Conservation (phyloP, 2,888 invertebrate genomes). For the Melipona bicolor region DNA sequence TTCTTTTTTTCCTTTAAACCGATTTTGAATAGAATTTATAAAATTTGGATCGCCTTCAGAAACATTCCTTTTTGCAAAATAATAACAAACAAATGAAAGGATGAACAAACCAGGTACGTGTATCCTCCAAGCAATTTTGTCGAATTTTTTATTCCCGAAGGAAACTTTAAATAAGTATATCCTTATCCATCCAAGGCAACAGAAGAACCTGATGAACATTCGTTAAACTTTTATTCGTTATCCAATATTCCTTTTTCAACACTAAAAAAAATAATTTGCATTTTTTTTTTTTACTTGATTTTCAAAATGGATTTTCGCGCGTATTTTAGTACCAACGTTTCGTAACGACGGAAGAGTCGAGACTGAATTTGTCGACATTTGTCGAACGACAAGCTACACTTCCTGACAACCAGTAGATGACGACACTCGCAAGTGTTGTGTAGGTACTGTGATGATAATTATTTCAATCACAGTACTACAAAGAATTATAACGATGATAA, state of each 20-base stretch:
- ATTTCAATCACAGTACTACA: no score
- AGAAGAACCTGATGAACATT: neutral
- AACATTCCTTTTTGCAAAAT: neutral
- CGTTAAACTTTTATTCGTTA: neutral
- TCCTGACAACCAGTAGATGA: constrained; percentile 35
- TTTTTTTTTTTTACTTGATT: no score
- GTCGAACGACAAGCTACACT: neutral
- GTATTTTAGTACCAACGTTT: constrained; percentile 4
- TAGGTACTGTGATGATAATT: no score
- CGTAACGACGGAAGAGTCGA: constrained; percentile 39
- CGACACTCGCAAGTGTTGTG: constrained; percentile 39
- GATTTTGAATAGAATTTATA: neutral
- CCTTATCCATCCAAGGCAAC: neutral
- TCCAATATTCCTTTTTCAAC: neutral
- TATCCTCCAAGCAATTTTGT: neutral
- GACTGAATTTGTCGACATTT: constrained; percentile 52
- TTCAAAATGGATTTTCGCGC: neutral
- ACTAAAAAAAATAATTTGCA: neutral
- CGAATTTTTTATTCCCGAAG: neutral
- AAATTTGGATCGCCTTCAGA: no score
- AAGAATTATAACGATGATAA: no score
- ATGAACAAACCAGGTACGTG: neutral
- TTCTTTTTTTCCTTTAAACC: no score
- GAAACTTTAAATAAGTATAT: neutral
- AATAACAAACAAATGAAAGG: neutral